Evolutionary conservation across 1,140 invertebrate genomes (phyloP).

Genomic region (Monochamus saltuarius): DNA sequence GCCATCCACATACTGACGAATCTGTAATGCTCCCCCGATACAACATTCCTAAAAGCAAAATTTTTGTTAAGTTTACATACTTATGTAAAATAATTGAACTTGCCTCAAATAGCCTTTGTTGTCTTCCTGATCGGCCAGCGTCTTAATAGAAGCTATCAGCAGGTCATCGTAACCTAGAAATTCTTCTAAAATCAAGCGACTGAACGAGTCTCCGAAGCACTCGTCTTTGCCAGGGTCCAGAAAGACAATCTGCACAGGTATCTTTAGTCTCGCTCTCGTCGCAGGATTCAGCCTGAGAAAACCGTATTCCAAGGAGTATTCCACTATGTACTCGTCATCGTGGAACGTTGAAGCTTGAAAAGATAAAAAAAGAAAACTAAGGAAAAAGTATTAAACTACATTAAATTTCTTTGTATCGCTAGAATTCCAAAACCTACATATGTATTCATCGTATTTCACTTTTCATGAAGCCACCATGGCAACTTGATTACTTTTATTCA

Average conservation of each 20-base stretch:
- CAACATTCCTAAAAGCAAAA: slow-evolving; percentile 76
- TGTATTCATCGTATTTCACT: no score
- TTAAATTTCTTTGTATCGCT: no score
- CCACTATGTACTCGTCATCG: slow-evolving; percentile 95
- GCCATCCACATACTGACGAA: slow-evolving; percentile 98
- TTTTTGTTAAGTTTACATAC: no score
- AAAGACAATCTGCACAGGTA: slow-evolving; percentile 90
- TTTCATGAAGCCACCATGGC: no score
- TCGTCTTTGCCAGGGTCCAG: slow-evolving; percentile 84
- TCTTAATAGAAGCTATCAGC: slow-evolving; percentile 94
- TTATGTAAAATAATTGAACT: no score
- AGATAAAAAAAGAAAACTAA: neutral
- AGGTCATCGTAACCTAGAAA: slow-evolving; percentile 97
- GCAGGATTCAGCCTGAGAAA: slow-evolving; percentile 86
- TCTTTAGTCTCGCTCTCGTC: slow-evolving; percentile 81
- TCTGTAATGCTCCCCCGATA: slow-evolving; percentile 97
- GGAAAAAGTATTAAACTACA: no score
- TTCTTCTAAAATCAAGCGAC: slow-evolving; percentile 85
- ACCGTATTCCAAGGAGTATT: slow-evolving; percentile 97
- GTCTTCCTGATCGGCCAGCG: slow-evolving; percentile 91
- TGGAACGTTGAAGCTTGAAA: slow-evolving; percentile 45
- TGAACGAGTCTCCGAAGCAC: slow-evolving; percentile 93
- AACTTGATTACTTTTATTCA: no score
- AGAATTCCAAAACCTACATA: no score
- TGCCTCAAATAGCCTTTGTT: slow-evolving; percentile 92